Conservation (phyloP, 2,113 vertebrate genomes). For the Trinectes maculatus region DNA sequence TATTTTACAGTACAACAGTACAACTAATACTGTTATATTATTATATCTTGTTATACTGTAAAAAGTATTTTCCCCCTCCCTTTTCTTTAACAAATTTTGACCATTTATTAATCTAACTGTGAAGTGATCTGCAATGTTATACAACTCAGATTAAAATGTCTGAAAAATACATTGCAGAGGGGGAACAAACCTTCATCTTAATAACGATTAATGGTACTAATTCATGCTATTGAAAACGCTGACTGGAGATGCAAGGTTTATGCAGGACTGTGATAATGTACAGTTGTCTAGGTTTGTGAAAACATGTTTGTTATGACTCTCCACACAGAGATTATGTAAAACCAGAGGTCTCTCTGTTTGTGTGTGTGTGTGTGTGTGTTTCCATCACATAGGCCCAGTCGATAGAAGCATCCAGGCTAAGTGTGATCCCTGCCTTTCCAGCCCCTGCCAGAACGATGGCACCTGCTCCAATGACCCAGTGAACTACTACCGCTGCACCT, state of each 20-base stretch:
- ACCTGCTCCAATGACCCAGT: conserved; percentile 95
- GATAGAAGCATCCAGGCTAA: conserved; percentile 94
- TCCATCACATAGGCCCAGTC: conserved; percentile 85
- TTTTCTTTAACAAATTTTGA: too few relatives aligned
- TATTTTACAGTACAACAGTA: background rate
- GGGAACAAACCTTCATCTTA: background rate
- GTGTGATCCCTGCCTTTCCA: conserved; percentile 96
- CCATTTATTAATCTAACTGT: too few relatives aligned
- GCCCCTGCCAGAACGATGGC: conserved; percentile 95
- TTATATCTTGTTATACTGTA: background rate
- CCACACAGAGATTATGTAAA: background rate
- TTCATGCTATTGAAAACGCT: background rate
- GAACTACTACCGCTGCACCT: conserved; percentile 95
- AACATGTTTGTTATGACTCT: background rate
- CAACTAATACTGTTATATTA: background rate
- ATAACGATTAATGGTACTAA: background rate
- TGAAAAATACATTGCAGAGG: background rate
- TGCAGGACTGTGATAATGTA: conserved; percentile 44
- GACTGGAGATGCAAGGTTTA: background rate
- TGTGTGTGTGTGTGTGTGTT: conserved; percentile 44
- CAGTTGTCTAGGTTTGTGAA: conserved; percentile 21
- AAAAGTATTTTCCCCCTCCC: too few relatives aligned
- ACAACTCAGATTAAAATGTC: too few relatives aligned
- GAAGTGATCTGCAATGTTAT: too few relatives aligned
- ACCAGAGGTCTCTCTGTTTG: conserved; percentile 18